Conservation (phyloP, 2,888 invertebrate genomes). For the Lasiommata megera region DNA sequence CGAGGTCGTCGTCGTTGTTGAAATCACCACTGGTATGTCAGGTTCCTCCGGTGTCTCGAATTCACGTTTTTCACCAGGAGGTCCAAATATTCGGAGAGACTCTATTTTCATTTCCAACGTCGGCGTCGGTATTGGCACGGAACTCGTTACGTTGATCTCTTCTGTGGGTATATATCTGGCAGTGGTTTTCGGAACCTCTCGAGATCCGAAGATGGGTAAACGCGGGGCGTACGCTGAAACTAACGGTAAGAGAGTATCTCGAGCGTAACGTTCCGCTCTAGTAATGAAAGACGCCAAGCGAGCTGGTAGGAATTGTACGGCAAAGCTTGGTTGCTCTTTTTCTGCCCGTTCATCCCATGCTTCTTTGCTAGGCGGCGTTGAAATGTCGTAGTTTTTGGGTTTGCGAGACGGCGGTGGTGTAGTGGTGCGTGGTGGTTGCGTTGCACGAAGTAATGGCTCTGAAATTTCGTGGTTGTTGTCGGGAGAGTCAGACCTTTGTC, state of each 20-base stretch:
- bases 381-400: constrained; percentile 71
- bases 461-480: constrained; percentile 82
- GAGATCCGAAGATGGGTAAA: constrained; percentile 82
- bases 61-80: constrained; percentile 65
- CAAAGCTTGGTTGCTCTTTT: constrained; percentile 73
- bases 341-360: constrained; percentile 56
- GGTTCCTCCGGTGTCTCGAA: constrained; percentile 69
- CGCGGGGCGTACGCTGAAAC: constrained; percentile 90
- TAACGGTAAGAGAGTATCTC: constrained; percentile 87
- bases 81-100: constrained; percentile 63
- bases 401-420: constrained; percentile 54
- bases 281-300: constrained; percentile 89
- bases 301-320: constrained; percentile 90
- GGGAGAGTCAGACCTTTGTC: constrained; percentile 71
- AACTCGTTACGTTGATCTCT: constrained; percentile 56
- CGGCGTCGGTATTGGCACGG: constrained; percentile 68
- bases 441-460: constrained; percentile 83
- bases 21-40: constrained; percentile 53
- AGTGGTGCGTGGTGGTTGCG: constrained; percentile 57
- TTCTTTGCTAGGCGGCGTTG: constrained; percentile 66
- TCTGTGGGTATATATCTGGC: constrained; percentile 85
- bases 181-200: constrained; percentile 69
- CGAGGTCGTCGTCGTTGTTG: constrained; percentile 49
- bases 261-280: constrained; percentile 90
- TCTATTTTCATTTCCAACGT: constrained; percentile 78